Conservation (phyloP, 2,113 vertebrate species). For the Albula goreensis region DNA sequence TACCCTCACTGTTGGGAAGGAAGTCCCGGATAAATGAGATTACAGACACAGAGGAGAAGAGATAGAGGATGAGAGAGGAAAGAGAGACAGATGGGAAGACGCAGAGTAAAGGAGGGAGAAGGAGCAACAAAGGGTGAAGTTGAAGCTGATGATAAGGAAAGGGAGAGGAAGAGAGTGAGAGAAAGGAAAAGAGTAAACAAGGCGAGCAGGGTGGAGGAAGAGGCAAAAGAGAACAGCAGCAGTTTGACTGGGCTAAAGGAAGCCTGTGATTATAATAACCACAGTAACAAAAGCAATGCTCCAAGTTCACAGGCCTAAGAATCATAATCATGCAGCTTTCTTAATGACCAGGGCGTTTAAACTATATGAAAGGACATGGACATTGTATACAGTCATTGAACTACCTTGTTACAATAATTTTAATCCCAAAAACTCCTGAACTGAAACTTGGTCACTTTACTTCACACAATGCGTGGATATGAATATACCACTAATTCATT, state of each 20-base stretch:
- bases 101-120: neutral
- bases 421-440: too few species aligned
- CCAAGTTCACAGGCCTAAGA: too few species aligned
- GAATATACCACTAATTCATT: neutral
- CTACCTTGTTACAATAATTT: too few species aligned
- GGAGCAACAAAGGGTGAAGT: too few species aligned
- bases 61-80: neutral
- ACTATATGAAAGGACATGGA: too few species aligned
- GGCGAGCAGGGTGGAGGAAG: neutral
- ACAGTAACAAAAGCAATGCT: too few species aligned
- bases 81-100: neutral
- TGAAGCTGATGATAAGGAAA: too few species aligned
- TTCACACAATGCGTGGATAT: neutral
- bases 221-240: neutral
- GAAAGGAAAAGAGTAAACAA: too few species aligned
- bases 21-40: neutral
- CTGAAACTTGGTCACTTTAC: neutral
- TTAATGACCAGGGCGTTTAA: too few species aligned
- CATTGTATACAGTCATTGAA: too few species aligned
- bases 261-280: neutral
- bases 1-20: slow-evolving; percentile 80
- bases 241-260: neutral
- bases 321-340: too few species aligned
- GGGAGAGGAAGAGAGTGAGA: too few species aligned
- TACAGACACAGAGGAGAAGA: neutral